Percentiles rank a stretch among this genome's conserved stretches.
Evolutionary conservation across 2,113 vertebrate genomes (phyloP).

Genomic region (Grallaria varia): DNA sequence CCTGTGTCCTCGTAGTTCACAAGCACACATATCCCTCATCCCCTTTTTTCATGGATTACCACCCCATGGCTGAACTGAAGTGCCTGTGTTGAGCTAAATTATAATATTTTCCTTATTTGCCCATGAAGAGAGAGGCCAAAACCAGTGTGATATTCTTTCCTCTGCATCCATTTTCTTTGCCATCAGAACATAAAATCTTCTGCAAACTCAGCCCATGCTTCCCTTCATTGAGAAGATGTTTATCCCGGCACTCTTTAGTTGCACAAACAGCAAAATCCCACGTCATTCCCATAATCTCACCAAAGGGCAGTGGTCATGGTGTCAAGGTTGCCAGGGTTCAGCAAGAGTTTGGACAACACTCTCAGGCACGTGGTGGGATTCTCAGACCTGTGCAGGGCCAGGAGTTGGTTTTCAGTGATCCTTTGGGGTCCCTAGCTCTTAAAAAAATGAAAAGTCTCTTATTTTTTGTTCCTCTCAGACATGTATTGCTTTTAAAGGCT

Average conservation of each 20-base stretch:
- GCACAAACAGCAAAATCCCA: neutral
- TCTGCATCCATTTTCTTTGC: neutral
- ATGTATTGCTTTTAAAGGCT: neutral
- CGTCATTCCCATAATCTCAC: neutral
- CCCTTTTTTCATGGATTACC: neutral
- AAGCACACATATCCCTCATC: accelerated
- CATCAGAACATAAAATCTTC: neutral
- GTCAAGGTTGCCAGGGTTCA: neutral
- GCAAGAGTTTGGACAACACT: neutral
- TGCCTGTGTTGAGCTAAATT: neutral
- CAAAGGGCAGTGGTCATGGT: neutral
- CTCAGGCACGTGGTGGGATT: neutral
- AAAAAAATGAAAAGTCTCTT: neutral
- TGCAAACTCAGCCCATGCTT: neutral
- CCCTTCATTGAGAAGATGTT: neutral
- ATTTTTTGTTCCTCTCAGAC: neutral
- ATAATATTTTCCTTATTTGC: neutral
- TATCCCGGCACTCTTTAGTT: neutral
- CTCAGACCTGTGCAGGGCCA: neutral
- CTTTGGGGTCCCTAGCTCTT: neutral
- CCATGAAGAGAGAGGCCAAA: neutral
- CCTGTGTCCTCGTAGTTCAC: neutral
- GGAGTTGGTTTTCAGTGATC: accelerated
- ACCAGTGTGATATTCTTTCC: neutral
- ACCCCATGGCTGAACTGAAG: neutral